Evolutionary conservation across 2,113 vertebrate genomes (phyloP).

Genomic region (Mormoops blainvillei): DNA sequence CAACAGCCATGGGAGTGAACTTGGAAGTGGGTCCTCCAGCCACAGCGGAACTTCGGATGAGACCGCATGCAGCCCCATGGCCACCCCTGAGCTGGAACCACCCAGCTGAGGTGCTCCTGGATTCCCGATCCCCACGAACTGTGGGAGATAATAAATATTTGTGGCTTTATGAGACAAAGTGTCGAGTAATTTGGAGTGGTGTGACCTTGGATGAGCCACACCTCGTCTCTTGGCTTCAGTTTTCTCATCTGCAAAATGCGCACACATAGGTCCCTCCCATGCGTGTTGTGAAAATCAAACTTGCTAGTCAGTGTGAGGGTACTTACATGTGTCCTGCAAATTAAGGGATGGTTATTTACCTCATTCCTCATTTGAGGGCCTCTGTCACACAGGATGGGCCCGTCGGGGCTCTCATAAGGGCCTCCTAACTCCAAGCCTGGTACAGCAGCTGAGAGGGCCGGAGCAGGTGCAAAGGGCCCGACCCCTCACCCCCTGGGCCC

Average conservation of each 20-base stretch:
- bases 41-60: background rate
- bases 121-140: background rate
- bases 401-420: rapidly evolving
- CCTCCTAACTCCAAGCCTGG: background rate
- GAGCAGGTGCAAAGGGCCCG: background rate
- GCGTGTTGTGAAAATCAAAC: background rate
- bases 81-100: background rate
- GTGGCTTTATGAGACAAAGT: background rate
- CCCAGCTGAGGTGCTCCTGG: background rate
- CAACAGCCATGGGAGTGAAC: background rate
- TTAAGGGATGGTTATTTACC: background rate
- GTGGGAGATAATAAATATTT: background rate
- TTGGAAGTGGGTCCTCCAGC: background rate
- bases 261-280: background rate
- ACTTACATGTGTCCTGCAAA: background rate
- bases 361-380: background rate
- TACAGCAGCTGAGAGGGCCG: rapidly evolving
- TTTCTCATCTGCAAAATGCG: background rate
- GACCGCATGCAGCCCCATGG: background rate
- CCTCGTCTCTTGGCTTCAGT: background rate
- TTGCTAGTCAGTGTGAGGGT: background rate
- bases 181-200: background rate
- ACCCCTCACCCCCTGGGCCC: rapidly evolving
- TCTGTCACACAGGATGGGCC: background rate
- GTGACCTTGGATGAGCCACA: background rate